phyloP scores from a whole-genome alignment of 2,797 vertebrate species.

The Pangasius sanitwongsei region DNA sequence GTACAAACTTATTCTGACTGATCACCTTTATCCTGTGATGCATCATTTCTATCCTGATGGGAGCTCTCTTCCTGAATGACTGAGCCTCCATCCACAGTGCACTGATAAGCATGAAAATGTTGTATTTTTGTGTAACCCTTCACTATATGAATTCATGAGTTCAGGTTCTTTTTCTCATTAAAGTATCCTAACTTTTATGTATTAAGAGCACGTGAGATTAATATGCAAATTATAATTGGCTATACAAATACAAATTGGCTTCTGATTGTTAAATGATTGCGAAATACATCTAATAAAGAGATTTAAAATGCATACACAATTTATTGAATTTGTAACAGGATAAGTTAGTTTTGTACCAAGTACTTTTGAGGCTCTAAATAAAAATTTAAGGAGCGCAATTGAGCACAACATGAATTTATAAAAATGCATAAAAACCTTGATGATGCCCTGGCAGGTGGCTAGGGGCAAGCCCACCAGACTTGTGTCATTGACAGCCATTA shows the following conservation, averaged over 20 bases:
- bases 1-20: not conserved
- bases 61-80: not conserved
- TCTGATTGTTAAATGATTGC: not conserved
- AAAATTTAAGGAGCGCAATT: not conserved
- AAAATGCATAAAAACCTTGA: constrained; percentile 81
- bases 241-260: not conserved
- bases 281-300: not conserved
- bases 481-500: constrained; percentile 94
- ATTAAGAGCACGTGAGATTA: not conserved
- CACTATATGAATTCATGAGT: not conserved
- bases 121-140: not conserved
- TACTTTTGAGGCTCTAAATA: too few species aligned
- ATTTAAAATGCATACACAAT: not conserved
- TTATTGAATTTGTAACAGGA: not conserved
- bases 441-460: constrained; percentile 94
- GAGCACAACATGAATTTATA: not conserved
- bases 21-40: not conserved
- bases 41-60: not conserved
- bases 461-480: constrained; percentile 86
- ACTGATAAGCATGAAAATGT: not conserved
- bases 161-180: not conserved
- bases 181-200: not conserved
- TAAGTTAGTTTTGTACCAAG: not conserved
- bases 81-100: not conserved
- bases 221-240: not conserved